Evolutionary conservation across 2,888 invertebrate genomes (phyloP), one percentile per base, ranked within the genome.

Genomic region (Andrena trimmerana): DNA sequence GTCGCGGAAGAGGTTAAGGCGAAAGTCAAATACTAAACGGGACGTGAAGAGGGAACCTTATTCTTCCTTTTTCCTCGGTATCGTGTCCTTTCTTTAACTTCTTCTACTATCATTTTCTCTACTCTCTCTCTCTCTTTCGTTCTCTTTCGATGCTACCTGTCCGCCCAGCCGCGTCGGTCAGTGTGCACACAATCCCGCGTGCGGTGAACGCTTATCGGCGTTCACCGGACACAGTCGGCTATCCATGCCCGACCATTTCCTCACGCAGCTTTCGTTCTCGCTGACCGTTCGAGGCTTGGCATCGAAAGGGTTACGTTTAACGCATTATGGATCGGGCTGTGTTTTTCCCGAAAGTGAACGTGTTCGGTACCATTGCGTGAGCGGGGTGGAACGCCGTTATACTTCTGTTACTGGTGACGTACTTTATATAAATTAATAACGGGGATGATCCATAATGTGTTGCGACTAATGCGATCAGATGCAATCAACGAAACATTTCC

Each of bases 1-100:
- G 95, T 97, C 65, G 99, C 98, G 67, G 98, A 99, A 92, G 98
- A 98, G 95, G 96, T 98, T 88, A 97, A 97, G 93, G 96, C 96
- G 86, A 96, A 97, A 94, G 96, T 96, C 91, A 96, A 96, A 94
- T 96, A 96, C 94, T 96, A 74, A 86, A 27, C 33, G 31, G 20
- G 29, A n/a, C 36, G 36, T 36, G 48, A 33, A 52, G 42, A n/a
- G 20, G 20, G 20, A 33, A 0, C 20, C 20, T 2, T 16, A 13
- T 10, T 63, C 10, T 42, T 36, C 13, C 6, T 54, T 57, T 27
- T 57, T 20, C n/a, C 20, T 52, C 20, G 52, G 52, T 52, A 52
- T 42, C 42, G 42, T 57, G 57, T 24, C 24, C 57, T 24, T 7
- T 33, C 4, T 10, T 31, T 6, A 24, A 42, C 16, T n/a, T 59